Evolutionary conservation across 2,113 vertebrate species (phyloP), one percentile per base, ranked within the genome.

Genomic region (Tinamus guttatus): DNA sequence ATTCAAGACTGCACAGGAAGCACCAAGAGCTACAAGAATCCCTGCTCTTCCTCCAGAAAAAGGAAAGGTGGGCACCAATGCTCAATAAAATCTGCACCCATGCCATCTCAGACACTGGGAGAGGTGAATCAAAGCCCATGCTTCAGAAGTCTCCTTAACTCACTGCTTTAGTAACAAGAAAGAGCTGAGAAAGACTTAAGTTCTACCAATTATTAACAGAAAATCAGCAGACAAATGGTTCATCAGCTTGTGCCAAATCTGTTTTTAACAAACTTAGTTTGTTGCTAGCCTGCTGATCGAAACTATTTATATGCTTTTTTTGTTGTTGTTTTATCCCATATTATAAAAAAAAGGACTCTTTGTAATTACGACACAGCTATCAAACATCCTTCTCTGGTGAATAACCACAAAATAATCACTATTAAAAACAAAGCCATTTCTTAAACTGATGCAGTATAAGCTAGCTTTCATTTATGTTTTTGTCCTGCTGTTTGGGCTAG

Each of bases 71-170:
- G 87, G 45, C 24, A 73, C 71, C 9, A 6, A 27, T 34, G 36
- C 25, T 93, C 38, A 73, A 62, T 81, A 63, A 59, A 71, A 91
- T 41, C 17, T 45, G 19, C 20, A 67, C 59, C 59, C 58, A 8
- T 34, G 13, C 36, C 83, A 58, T 85, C 63, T 89, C 62, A 68
- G 7, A 76, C 60, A 94, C 64, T 18, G 19, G 51, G n/a, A 95
- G 36, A 81, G 78, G 75, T 45, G 87, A 93, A 94, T 73, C 79
- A 85, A 69, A 86, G 92, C 64, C 85, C 94, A 58, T 38, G 69
- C 85, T 97, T 95, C 59, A 22, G 10, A 22, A 10, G 21, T 11
- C 47, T 11, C 18, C 47, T 49, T 22, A 49, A 49, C 10, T 92
- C 56, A 12, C 8, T 52, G 82, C 4, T 43, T 80, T 40, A 71